Conservation (phyloP, 2,888 invertebrate species). For the Caenorhabditis sp. region DNA sequence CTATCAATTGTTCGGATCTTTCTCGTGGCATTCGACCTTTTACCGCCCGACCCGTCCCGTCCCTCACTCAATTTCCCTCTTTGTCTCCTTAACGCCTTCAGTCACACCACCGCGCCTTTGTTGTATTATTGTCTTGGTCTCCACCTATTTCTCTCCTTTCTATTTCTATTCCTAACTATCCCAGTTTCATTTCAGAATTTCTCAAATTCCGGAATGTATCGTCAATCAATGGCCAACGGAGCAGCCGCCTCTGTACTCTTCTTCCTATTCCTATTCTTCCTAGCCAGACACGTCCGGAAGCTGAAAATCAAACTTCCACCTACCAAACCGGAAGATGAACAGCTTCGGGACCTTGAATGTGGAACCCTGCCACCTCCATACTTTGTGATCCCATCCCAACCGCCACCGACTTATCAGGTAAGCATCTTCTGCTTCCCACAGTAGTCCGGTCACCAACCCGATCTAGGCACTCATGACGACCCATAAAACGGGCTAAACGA, state of each 20-base stretch:
- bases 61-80: background rate
- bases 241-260: constrained; percentile 71
- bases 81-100: constrained; percentile 14
- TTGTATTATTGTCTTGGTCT: constrained; percentile 3
- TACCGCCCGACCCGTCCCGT: background rate
- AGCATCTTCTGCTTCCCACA: background rate
- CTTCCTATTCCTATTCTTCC: constrained; percentile 70
- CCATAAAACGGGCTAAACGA: constrained; percentile 21
- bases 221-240: constrained; percentile 72
- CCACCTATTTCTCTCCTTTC: constrained; percentile 2
- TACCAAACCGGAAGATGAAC: constrained; percentile 42
- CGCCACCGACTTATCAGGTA: constrained; percentile 70
- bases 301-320: constrained; percentile 41
- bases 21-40: constrained; percentile 18
- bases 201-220: constrained; percentile 61
- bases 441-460: background rate
- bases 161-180: constrained; percentile 9
- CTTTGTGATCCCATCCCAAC: constrained; percentile 57
- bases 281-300: constrained; percentile 66
- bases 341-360: constrained; percentile 40
- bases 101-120: background rate
- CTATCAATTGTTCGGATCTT: constrained; percentile 44
- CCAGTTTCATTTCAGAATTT: constrained; percentile 17
- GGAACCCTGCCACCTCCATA: constrained; percentile 61
- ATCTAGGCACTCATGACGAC: background rate